phyloP scores from a whole-genome alignment of 1,140 invertebrate genomes.

The Bombus confusus region DNA sequence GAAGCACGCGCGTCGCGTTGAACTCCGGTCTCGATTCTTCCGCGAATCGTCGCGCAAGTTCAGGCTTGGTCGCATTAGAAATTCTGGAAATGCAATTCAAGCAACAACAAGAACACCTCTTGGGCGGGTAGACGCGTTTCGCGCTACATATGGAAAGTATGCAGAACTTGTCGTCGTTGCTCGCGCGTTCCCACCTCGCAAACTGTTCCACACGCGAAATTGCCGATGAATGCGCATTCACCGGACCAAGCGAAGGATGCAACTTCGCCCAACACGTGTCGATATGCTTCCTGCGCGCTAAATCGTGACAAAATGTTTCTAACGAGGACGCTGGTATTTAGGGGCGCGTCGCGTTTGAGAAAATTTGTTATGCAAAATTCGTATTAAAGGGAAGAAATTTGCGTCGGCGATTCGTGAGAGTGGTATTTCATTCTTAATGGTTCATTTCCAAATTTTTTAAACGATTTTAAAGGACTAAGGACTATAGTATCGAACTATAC shows the following conservation, averaged over 20 bases:
- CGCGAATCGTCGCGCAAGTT: too few relatives aligned
- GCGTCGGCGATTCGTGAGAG: not conserved
- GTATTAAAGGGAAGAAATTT: not conserved
- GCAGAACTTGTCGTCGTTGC: constrained; percentile 60
- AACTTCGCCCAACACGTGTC: constrained; percentile 61
- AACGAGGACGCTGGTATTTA: constrained; percentile 17
- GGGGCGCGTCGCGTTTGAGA: not conserved
- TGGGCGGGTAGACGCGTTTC: constrained; percentile 37
- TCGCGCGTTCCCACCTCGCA: constrained; percentile 55
- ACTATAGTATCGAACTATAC: too few relatives aligned
- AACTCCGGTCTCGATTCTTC: not conserved
- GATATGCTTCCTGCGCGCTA: constrained; percentile 53
- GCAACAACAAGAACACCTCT: constrained; percentile 58
- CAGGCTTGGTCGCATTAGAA: constrained; percentile 30
- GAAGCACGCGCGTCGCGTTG: not conserved
- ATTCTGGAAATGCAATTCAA: constrained; percentile 51
- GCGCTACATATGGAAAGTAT: constrained; percentile 52
- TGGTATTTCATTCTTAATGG: too few relatives aligned
- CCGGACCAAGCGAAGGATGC: constrained; percentile 60
- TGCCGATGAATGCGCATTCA: constrained; percentile 76
- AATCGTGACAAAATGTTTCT: constrained; percentile 21
- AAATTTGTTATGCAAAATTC: not conserved
- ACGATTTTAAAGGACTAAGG: not conserved
- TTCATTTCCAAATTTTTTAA: not conserved
- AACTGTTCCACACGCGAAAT: constrained; percentile 65